These are phyloP conservation scores for Paratilapia polleni DNA, from an alignment of 2,113 vertebrate species.

Conservation along the genomic window DNA sequence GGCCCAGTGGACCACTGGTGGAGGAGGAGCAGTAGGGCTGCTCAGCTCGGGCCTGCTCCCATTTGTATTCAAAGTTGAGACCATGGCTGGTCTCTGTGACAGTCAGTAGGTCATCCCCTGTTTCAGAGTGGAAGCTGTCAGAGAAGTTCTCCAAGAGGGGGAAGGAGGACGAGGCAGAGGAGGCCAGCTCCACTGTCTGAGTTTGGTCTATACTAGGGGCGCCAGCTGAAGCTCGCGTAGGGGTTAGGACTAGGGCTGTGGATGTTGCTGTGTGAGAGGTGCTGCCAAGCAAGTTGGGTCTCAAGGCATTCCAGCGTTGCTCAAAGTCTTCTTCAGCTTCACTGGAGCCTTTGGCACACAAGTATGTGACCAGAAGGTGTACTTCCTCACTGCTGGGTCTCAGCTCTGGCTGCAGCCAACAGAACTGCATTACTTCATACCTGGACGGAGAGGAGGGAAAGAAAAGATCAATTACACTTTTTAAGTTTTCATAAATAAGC, in stretches of 20 bases:
- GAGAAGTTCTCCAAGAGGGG: constrained; percentile 94
- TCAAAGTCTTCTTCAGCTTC: constrained; percentile 94
- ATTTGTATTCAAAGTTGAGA: constrained; percentile 97
- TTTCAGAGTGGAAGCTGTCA: constrained; percentile 89
- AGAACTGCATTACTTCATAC: constrained; percentile 99
- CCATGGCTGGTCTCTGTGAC: constrained; percentile 96
- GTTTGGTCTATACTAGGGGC: constrained; percentile 45
- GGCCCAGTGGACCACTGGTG: constrained; percentile 82
- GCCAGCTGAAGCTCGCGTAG: constrained; percentile 27
- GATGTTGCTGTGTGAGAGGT: constrained; percentile 68
- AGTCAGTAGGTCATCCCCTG: constrained; percentile 91
- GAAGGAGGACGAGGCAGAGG: constrained; percentile 87
- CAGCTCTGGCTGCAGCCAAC: constrained; percentile 97
- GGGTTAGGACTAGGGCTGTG: constrained; percentile 59
- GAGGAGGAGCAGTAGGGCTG: constrained; percentile 82
- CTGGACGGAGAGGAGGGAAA: constrained; percentile 70
- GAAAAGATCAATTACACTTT: background rate
- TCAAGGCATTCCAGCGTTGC: constrained; percentile 93
- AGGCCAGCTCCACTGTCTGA: constrained; percentile 78
- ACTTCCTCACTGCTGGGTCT: constrained; percentile 94
- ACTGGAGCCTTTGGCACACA: constrained; percentile 90
- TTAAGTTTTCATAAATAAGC: background rate
- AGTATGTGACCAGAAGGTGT: constrained; percentile 92
- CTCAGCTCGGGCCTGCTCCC: constrained; percentile 88
- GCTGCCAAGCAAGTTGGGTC: constrained; percentile 82